Conservation (phyloP, 2,797 vertebrate genomes). For the Dallia pectoralis region DNA sequence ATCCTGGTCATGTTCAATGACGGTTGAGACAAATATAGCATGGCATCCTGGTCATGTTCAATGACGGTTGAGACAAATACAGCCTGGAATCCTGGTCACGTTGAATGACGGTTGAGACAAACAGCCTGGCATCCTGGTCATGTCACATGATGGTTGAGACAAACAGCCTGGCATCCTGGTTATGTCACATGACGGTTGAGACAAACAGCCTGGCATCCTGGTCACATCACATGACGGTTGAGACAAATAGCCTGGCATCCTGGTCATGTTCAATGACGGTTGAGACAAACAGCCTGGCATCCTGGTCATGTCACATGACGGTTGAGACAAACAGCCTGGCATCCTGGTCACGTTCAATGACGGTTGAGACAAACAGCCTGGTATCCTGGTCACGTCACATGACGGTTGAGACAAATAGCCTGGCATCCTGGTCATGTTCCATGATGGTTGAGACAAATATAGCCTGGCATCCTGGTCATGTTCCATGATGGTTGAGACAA, state of each 20-base stretch:
- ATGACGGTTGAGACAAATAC: constrained; percentile 43
- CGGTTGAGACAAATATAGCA: constrained; percentile 49
- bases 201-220: constrained; percentile 47
- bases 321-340: constrained; percentile 49
- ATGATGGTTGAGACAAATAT: constrained; percentile 43
- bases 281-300: constrained; percentile 49
- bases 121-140: constrained; percentile 41
- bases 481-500: constrained; percentile 35
- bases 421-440: constrained; percentile 27
- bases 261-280: constrained; percentile 14
- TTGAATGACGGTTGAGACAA: constrained; percentile 34
- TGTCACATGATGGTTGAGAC: constrained; percentile 34
- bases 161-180: constrained; percentile 41
- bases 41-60: constrained; percentile 26
- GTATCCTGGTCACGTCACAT: constrained; percentile 14
- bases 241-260: constrained; percentile 50
- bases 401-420: constrained; percentile 48
- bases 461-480: constrained; percentile 36
- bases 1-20: constrained; percentile 18
- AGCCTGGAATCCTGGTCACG: constrained; percentile 35
- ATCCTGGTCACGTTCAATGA: constrained; percentile 18
- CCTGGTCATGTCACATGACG: constrained; percentile 17
- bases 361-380: constrained; percentile 49
- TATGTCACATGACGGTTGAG: constrained; percentile 26
- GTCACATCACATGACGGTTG: constrained; percentile 22